A percentile compares a stretch with the other conserved stretches of the same genome.
These are phyloP conservation scores for Physocephala rufipes DNA, from an alignment of 2,888 invertebrate species.

Conservation along the genomic window DNA sequence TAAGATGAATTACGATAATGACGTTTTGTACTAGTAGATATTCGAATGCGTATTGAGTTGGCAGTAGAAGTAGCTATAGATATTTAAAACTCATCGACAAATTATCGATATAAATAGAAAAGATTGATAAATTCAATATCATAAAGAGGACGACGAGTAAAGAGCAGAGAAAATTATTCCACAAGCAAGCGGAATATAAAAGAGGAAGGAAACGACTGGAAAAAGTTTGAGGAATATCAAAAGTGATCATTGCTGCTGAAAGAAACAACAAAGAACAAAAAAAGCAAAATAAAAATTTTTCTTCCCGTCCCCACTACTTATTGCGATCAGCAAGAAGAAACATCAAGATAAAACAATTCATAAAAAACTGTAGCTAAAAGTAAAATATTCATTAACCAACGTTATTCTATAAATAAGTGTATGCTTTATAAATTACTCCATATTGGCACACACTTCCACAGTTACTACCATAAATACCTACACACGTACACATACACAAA, in stretches of 20 bases:
- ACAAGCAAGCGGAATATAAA: background rate
- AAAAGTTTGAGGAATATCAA: too few species aligned
- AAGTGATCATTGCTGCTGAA: background rate
- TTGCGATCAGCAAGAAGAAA: constrained; percentile 10
- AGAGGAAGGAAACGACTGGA: background rate
- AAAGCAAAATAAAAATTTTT: background rate
- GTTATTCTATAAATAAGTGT: constrained; percentile 15
- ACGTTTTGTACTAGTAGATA: too few species aligned
- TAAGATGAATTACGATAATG: too few species aligned
- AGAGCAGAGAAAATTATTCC: background rate
- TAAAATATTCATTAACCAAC: constrained; percentile 16
- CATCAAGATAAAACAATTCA: background rate
- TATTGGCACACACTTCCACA: too few species aligned
- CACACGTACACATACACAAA: constrained; percentile 12
- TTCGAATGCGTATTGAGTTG: constrained; percentile 14
- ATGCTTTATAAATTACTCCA: constrained; percentile 20
- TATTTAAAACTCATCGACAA: background rate
- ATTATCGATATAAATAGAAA: background rate
- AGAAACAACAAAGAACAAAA: background rate
- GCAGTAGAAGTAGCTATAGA: background rate
- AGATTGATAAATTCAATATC: background rate
- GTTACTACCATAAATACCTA: background rate
- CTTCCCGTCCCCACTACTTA: constrained; percentile 4
- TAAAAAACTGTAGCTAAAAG: constrained; percentile 24
- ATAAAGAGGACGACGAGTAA: background rate